These are phyloP conservation scores for Ostrea denselamellosa DNA, from an alignment of 1,140 invertebrate genomes.

Conservation along the genomic window DNA sequence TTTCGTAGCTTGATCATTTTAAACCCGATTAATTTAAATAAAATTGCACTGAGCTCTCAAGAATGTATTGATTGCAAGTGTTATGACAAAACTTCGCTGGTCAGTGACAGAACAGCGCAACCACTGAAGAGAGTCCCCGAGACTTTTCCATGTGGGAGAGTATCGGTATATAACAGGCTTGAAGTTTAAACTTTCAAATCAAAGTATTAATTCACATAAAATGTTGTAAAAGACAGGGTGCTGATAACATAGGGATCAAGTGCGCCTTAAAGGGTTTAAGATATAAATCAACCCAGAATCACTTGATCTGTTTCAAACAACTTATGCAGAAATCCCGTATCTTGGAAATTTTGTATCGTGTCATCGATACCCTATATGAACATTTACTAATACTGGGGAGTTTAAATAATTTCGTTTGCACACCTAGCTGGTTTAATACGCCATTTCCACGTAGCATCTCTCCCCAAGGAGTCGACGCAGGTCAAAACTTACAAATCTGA, in stretches of 20 bases:
- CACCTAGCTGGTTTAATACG: background rate
- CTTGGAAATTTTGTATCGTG: slow-evolving; percentile 12
- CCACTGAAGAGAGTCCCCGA: background rate
- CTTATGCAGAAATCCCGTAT: slow-evolving; percentile 28
- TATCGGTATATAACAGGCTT: slow-evolving; percentile 10
- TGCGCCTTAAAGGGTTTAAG: slow-evolving; percentile 32
- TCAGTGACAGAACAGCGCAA: background rate
- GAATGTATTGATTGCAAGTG: slow-evolving; percentile 32
- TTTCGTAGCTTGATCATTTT: slow-evolving; percentile 34
- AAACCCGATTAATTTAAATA: slow-evolving; percentile 40
- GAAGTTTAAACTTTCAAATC: slow-evolving; percentile 40
- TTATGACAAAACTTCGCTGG: slow-evolving; percentile 10
- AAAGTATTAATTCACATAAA: slow-evolving; percentile 40
- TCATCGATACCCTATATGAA: slow-evolving; percentile 18
- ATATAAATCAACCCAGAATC: slow-evolving; percentile 33
- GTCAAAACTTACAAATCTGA: background rate
- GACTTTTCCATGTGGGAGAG: background rate
- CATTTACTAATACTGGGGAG: background rate
- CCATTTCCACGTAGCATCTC: slow-evolving; percentile 5
- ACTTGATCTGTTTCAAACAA: slow-evolving; percentile 38
- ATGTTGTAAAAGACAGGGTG: slow-evolving; percentile 19
- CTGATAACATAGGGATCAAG: slow-evolving; percentile 26
- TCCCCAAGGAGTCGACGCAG: background rate
- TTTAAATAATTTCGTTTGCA: slow-evolving; percentile 22
- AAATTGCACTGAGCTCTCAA: slow-evolving; percentile 20